Base-by-base conservation (phyloP, 2,797 vertebrate species). In the Falco rusticolus region DNA sequence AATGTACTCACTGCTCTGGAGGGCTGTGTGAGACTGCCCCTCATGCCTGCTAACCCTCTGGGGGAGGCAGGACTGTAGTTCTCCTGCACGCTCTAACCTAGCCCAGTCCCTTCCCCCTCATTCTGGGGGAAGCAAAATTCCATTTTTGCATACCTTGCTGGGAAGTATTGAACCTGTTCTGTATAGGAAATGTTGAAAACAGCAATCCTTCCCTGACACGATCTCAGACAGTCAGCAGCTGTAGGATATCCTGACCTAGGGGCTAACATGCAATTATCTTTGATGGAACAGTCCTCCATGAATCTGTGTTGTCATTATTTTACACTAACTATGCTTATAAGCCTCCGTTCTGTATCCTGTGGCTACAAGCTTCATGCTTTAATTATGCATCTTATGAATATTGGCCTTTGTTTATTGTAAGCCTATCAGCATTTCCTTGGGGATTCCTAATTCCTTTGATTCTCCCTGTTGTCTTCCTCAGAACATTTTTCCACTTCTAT, bases 331-430 rank as follows among this genome's bases (percentile, higher is more conserved):
- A 10, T 47, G 41, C 33, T 84, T 89, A 81, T 48, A 87, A 90
- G 69, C 60, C 53, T 90, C 19, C 22, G 29, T 87, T 71, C 33
- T 93, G 24, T 76, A 31, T 79, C 66, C 63, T 72, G 66, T 68
- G 45, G 33, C 63, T 82, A 61, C 54, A 65, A 65, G 74, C 21
- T 61, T 87, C 1, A 0, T 79, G 41, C 18, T 92, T 82, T 87
- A 92, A 87, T 93, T 82, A 82, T 31, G 39, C 33, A 69, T 61
- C 59, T 87, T 90, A 69, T n/a, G 84, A 93, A 91, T 91, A 91
- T 61, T 87, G 2, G 20, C 24, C n/a, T 84, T 76, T 33, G 29
- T 76, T 84, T 94, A 75, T 86, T 84, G 90, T 75, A 94, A 81
- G 37, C 14, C 22, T 84, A 34, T 75, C 31, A 89, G 2, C 20